phyloP scores from a whole-genome alignment of 2,113 vertebrate species.

The Tor tambroides region DNA sequence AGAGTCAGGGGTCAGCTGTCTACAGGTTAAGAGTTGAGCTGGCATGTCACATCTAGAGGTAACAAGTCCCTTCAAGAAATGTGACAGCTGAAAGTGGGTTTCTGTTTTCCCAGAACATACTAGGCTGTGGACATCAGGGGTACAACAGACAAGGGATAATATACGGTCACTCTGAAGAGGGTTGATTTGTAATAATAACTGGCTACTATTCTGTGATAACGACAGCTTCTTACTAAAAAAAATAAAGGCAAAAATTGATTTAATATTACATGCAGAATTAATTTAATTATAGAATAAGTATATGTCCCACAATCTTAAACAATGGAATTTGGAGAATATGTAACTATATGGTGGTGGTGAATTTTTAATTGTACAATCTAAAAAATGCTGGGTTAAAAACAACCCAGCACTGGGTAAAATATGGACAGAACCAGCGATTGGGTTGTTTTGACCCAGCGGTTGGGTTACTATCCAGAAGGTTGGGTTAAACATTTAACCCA shows the following conservation, averaged over 20 bases:
- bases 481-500: too few species aligned
- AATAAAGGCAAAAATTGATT: neutral
- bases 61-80: conserved; percentile 56
- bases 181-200: neutral
- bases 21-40: conserved; percentile 60
- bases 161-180: neutral
- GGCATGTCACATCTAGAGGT: conserved; percentile 51
- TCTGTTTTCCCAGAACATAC: conserved; percentile 65
- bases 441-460: too few species aligned
- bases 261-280: too few species aligned
- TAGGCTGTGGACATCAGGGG: conserved; percentile 58
- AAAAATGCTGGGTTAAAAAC: too few species aligned
- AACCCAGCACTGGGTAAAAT: too few species aligned
- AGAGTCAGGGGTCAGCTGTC: conserved; percentile 60
- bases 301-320: too few species aligned
- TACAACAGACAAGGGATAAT: conserved; percentile 64
- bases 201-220: neutral
- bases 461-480: too few species aligned
- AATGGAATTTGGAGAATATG: too few species aligned
- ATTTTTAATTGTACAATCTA: neutral
- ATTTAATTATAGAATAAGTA: too few species aligned
- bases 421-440: too few species aligned
- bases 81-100: conserved; percentile 58
- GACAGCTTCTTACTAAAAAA: neutral
- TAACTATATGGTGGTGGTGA: neutral